Evolutionary conservation across 1,140 invertebrate species (phyloP).

Genomic region (Eupristina koningsbergeri): DNA sequence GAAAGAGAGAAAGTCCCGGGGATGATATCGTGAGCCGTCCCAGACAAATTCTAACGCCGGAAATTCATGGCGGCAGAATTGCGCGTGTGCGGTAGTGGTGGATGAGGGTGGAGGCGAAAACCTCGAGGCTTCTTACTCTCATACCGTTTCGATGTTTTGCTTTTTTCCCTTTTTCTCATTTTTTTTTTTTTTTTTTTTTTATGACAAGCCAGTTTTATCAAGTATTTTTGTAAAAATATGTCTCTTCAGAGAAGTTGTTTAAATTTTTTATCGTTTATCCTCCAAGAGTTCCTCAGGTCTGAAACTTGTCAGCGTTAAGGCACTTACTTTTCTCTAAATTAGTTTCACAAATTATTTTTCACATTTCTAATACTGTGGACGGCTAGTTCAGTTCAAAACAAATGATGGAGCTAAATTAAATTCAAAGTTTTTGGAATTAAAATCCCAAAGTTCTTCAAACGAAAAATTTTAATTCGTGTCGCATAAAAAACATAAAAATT

Average conservation of each 20-base stretch:
- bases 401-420: not conserved
- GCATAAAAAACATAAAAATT: too few species aligned
- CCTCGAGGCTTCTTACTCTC: slow-evolving; percentile 17
- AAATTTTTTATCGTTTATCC: slow-evolving; percentile 11
- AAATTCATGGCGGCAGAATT: slow-evolving; percentile 27
- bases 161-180: not conserved
- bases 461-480: too few species aligned
- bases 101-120: not conserved
- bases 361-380: not conserved
- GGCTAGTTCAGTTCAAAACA: not conserved
- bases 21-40: not conserved
- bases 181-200: not conserved
- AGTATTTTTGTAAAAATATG: slow-evolving; percentile 2
- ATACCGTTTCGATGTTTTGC: not conserved
- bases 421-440: not conserved
- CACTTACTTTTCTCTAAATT: not conserved
- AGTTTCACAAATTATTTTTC: slow-evolving; percentile 17
- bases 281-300: not conserved
- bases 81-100: slow-evolving; percentile 8
- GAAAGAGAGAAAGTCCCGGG: not conserved
- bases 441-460: not conserved
- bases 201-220: not conserved
- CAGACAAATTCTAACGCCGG: slow-evolving; percentile 36
- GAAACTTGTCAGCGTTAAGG: not conserved
- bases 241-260: slow-evolving; percentile 1